These are phyloP conservation scores for Enteromius thamalakanensis DNA, from an alignment of 2,797 vertebrate genomes.

Conservation along the genomic window DNA sequence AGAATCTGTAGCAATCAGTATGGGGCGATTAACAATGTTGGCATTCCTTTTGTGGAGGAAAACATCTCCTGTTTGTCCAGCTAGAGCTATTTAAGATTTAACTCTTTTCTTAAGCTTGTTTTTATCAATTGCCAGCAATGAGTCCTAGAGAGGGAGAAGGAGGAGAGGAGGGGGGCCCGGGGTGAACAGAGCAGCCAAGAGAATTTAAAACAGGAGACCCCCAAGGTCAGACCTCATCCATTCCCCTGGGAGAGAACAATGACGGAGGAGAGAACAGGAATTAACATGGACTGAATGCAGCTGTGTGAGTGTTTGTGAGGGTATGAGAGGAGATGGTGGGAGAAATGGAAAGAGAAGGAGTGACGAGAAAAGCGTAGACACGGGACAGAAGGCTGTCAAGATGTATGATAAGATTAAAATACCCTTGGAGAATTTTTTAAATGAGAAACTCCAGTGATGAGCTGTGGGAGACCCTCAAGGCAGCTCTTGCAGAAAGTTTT, in stretches of 20 bases:
- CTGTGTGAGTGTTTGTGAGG: slow-evolving; percentile 57
- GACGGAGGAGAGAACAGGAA: slow-evolving; percentile 58
- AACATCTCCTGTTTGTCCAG: slow-evolving; percentile 22
- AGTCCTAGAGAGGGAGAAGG: slow-evolving; percentile 32
- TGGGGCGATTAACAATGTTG: slow-evolving; percentile 20
- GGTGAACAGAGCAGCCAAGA: slow-evolving; percentile 61
- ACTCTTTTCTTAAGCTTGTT: slow-evolving; percentile 64
- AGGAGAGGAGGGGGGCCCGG: slow-evolving; percentile 41
- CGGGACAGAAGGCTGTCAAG: slow-evolving; percentile 7
- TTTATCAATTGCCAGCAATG: slow-evolving; percentile 65
- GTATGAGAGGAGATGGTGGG: slow-evolving; percentile 35
- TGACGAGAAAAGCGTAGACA: slow-evolving; percentile 8
- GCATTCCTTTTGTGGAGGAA: background rate
- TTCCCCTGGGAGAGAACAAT: slow-evolving; percentile 65
- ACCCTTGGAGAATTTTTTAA: background rate
- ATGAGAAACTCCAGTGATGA: slow-evolving; percentile 24
- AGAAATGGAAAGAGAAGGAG: slow-evolving; percentile 40
- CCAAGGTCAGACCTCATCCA: slow-evolving; percentile 69
- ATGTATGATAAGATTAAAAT: background rate
- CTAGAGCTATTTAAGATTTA: slow-evolving; percentile 54
- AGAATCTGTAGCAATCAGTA: background rate
- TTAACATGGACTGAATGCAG: slow-evolving; percentile 69
- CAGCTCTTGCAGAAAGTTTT: slow-evolving; percentile 5
- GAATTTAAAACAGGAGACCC: slow-evolving; percentile 66
- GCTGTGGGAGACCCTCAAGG: slow-evolving; percentile 11